Percentiles rank a stretch among this genome's conserved stretches.
These are phyloP conservation scores for Glyptemys insculpta DNA, from an alignment of 2,797 vertebrate species.

Conservation along the genomic window DNA sequence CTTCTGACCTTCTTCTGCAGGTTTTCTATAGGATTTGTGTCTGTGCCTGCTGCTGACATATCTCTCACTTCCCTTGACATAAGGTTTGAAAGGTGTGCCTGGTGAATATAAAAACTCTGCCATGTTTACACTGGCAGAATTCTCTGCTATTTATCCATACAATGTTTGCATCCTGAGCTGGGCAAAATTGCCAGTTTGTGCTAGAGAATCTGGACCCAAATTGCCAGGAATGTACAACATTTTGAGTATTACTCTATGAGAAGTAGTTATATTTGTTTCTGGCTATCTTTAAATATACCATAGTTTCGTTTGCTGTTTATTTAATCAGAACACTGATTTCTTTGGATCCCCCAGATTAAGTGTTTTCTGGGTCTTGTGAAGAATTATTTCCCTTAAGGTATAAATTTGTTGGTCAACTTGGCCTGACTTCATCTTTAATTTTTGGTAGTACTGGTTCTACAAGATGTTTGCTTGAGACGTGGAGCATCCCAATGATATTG, in stretches of 20 bases:
- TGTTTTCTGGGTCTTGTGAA: background rate
- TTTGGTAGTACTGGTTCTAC: background rate
- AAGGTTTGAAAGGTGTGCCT: background rate
- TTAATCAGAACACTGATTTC: background rate
- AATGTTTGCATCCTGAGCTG: background rate
- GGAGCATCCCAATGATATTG: background rate
- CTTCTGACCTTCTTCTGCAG: background rate
- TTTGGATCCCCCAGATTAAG: background rate
- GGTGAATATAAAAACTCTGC: background rate
- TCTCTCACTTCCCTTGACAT: background rate
- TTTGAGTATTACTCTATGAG: background rate
- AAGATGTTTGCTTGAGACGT: background rate
- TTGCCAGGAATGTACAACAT: background rate
- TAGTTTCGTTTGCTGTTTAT: background rate
- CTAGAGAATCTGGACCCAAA: background rate
- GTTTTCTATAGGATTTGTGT: background rate
- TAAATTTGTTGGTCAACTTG: background rate
- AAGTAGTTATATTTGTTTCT: background rate
- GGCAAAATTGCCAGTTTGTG: background rate
- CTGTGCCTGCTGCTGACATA: fast-evolving
- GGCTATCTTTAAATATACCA: background rate
- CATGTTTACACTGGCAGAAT: background rate
- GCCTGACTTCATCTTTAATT: background rate
- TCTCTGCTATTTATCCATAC: background rate
- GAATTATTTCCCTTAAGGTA: background rate